Evolutionary conservation across 2,888 invertebrate species (phyloP).

Genomic region (Campopleginae sp.): DNA sequence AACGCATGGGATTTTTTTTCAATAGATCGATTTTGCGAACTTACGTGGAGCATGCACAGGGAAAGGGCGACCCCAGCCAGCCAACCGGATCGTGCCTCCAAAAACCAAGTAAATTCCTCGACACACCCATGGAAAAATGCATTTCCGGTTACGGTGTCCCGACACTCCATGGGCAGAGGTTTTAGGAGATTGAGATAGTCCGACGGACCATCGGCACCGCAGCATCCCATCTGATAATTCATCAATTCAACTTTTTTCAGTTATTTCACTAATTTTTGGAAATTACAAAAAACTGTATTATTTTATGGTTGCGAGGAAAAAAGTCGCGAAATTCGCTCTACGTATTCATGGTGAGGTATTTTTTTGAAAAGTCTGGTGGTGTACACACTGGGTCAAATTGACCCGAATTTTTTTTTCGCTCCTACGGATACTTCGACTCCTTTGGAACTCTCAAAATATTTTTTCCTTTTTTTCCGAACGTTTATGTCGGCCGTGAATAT

Average conservation of each 20-base stretch:
- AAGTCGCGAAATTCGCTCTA: no score
- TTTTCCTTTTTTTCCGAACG: no score
- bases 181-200: conserved; percentile 92
- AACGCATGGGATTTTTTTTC: not conserved
- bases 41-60: conserved; percentile 92
- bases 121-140: conserved; percentile 95
- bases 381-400: no score
- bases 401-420: no score
- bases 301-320: no score
- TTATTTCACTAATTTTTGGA: no score
- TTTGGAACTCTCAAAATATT: no score
- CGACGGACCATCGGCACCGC: conserved; percentile 94
- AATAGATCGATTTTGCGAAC: conserved; percentile 76
- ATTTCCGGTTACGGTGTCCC: conserved; percentile 95
- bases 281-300: no score
- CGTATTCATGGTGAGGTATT: no score
- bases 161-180: conserved; percentile 92
- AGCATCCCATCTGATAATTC: conserved; percentile 91
- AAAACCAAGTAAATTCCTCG: conserved; percentile 94
- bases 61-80: conserved; percentile 92
- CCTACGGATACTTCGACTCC: no score
- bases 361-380: no score
- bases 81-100: conserved; percentile 94
- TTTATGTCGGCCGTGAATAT: no score
- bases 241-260: not conserved